phyloP scores from a whole-genome alignment of 2,797 vertebrate genomes.

The Cryptoprocta ferox region DNA sequence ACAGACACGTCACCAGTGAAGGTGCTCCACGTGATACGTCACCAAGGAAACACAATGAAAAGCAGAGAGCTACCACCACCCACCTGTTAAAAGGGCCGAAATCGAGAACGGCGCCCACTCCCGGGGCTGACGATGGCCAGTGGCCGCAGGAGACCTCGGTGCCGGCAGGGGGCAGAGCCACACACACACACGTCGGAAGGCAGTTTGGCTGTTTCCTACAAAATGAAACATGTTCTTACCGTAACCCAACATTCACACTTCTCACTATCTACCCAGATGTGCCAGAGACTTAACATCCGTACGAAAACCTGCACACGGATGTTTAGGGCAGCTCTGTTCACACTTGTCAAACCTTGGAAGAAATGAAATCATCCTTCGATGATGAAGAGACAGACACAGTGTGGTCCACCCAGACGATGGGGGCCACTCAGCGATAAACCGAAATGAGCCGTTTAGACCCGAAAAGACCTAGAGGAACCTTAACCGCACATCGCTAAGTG shows the following conservation, averaged over 20 bases:
- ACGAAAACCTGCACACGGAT: neutral
- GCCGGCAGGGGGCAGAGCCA: accelerated
- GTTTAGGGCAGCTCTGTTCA: neutral
- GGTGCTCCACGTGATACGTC: accelerated
- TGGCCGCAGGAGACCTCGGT: accelerated
- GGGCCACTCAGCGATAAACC: neutral
- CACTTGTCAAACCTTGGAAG: neutral
- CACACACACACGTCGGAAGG: neutral
- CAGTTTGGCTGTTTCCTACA: neutral
- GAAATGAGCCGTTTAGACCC: neutral
- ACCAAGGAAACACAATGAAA: neutral
- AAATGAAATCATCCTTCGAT: neutral
- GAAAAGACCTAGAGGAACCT: neutral
- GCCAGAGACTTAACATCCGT: neutral
- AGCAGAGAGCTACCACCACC: accelerated
- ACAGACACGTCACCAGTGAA: neutral
- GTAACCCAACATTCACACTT: accelerated
- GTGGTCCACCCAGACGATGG: neutral
- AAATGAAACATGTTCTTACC: neutral
- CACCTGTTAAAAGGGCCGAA: accelerated
- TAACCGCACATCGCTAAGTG: neutral
- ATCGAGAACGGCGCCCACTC: accelerated
- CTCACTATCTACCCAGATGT: neutral
- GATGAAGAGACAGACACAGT: neutral
- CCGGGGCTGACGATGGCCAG: accelerated